These are phyloP conservation scores for Antennarius striatus DNA, from an alignment of 2,113 vertebrate species.

Conservation along the genomic window DNA sequence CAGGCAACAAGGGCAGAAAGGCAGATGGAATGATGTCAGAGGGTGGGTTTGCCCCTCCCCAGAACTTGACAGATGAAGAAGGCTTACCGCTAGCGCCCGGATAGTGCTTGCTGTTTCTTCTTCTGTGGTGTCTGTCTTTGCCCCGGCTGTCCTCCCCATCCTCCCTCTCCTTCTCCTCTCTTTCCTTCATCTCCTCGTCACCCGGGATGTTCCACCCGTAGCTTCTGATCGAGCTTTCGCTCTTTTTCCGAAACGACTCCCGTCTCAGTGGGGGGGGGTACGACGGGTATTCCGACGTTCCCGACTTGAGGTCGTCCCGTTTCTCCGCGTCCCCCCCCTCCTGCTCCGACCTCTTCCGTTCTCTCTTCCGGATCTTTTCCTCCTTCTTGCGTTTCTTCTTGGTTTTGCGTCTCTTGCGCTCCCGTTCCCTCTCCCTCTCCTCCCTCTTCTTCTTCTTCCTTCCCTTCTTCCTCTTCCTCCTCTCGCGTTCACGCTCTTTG, in stretches of 20 bases:
- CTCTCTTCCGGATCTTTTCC: conserved; percentile 68
- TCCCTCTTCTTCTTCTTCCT: conserved; percentile 81
- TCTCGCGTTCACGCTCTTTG: conserved; percentile 78
- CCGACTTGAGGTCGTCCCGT: conserved; percentile 72
- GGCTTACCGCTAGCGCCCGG: conserved; percentile 71
- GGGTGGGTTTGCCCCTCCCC: conserved; percentile 69
- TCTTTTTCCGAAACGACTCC: conserved; percentile 78
- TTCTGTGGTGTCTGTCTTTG: conserved; percentile 64
- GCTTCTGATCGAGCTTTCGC: conserved; percentile 75
- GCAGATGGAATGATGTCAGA: conserved; percentile 73
- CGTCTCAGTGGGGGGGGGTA: conserved; percentile 72
- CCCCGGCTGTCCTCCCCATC: conserved; percentile 68
- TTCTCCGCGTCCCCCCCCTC: conserved; percentile 70
- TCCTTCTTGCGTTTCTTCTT: conserved; percentile 82
- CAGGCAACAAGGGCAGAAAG: conserved; percentile 78
- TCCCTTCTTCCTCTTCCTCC: conserved; percentile 79
- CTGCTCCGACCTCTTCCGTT: conserved; percentile 72
- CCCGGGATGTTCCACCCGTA: conserved; percentile 77
- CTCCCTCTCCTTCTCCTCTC: conserved; percentile 68
- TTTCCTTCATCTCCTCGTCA: conserved; percentile 69
- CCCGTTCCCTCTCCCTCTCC: conserved; percentile 76
- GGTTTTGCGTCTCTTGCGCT: conserved; percentile 77
- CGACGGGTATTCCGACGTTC: conserved; percentile 69
- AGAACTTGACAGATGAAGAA: conserved; percentile 79
- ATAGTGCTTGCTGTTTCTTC: conserved; percentile 71